A percentile compares a stretch with the other conserved stretches of the same genome.
These are phyloP conservation scores for Lepidurus arcticus DNA, from an alignment of 1,140 invertebrate species.

Conservation along the genomic window DNA sequence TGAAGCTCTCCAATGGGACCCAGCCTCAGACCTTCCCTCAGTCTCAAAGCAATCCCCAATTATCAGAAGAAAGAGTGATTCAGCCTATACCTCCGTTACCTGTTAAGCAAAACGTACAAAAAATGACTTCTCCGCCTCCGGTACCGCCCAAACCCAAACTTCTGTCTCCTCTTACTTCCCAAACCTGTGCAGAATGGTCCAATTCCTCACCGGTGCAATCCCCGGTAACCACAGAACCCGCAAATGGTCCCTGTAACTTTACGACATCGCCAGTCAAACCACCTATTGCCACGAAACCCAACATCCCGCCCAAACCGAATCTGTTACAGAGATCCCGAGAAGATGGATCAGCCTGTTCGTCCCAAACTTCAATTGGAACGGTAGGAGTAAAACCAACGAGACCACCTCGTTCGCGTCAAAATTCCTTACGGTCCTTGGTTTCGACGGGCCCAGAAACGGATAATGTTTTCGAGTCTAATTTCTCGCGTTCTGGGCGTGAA, in stretches of 20 bases:
- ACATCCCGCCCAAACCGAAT: constrained; percentile 32
- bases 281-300: constrained; percentile 22
- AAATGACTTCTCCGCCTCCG: constrained; percentile 26
- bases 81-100: constrained; percentile 27
- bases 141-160: constrained; percentile 30
- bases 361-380: background rate
- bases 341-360: background rate
- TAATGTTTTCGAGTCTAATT: constrained; percentile 12
- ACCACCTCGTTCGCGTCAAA: constrained; percentile 1
- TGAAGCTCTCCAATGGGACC: background rate
- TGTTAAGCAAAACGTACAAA: background rate
- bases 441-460: too few species aligned
- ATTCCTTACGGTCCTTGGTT: background rate
- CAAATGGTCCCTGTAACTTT: background rate
- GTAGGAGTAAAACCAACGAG: constrained; percentile 17
- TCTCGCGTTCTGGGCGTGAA: background rate
- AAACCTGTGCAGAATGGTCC: background rate
- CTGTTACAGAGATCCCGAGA: background rate
- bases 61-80: background rate
- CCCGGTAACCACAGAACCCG: background rate
- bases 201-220: background rate
- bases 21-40: background rate
- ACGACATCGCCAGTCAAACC: constrained; percentile 16
- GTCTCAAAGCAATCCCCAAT: background rate
- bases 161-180: background rate